Conservation (phyloP, 2,113 vertebrate genomes). For the Hiodon alosoides region DNA sequence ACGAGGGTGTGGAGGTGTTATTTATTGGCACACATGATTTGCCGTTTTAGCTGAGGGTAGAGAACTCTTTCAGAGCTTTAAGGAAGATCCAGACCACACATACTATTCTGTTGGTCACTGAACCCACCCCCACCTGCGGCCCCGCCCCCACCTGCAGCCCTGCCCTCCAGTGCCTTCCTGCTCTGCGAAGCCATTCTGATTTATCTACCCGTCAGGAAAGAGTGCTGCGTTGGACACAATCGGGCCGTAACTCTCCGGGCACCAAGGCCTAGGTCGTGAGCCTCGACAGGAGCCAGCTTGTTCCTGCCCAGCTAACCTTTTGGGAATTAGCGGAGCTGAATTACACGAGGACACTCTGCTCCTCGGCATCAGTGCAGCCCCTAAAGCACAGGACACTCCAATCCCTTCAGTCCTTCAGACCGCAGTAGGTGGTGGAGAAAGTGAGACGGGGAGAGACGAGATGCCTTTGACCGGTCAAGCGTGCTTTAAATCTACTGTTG, state of each 20-base stretch:
- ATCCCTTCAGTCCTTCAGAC: background rate
- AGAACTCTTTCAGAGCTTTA: background rate
- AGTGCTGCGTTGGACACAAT: conserved; percentile 32
- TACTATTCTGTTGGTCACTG: background rate
- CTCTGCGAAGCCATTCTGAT: conserved; percentile 13
- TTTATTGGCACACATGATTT: background rate
- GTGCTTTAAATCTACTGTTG: too few relatives aligned
- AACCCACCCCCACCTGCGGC: conserved; percentile 32
- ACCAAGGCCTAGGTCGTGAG: conserved; percentile 26
- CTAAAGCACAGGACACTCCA: background rate
- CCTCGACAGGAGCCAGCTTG: conserved; percentile 18
- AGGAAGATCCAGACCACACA: background rate
- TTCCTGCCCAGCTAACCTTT: background rate
- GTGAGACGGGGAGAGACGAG: too few relatives aligned
- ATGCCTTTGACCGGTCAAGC: too few relatives aligned
- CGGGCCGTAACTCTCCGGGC: conserved; percentile 28
- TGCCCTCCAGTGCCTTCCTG: background rate
- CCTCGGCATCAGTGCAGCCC: background rate
- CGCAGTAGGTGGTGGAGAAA: too few relatives aligned
- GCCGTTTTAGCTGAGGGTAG: background rate
- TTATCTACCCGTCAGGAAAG: conserved; percentile 23
- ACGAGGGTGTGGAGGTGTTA: conserved; percentile 18
- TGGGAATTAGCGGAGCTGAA: background rate
- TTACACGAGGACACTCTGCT: background rate
- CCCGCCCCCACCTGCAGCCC: background rate